Percentiles rank a stretch among this genome's conserved stretches.
Evolutionary conservation across 2,888 invertebrate species (phyloP).

Genomic region (Prostheceraeus crozeri): DNA sequence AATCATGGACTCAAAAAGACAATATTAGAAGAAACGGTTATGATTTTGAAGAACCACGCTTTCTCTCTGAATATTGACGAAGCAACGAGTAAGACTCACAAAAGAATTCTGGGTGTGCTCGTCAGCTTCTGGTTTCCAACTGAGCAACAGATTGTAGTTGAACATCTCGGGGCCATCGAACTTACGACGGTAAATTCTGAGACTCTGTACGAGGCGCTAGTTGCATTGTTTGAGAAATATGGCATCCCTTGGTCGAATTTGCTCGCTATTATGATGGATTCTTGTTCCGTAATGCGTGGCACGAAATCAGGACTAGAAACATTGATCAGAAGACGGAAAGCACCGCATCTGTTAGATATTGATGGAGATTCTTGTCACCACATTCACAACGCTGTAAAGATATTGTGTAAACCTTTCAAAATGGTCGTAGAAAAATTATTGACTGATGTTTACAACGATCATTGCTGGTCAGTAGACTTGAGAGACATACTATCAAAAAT

Average conservation of each 20-base stretch:
- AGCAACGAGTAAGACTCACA: constrained; percentile 1
- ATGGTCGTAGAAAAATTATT: constrained; percentile 28
- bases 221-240: constrained; percentile 14
- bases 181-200: constrained; percentile 12
- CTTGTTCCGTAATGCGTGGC: constrained; percentile 33
- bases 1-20: not conserved
- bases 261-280: constrained; percentile 33
- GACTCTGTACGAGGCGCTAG: constrained; percentile 24
- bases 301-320: constrained; percentile 30
- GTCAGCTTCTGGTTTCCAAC: not conserved
- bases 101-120: not conserved
- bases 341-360: constrained; percentile 37
- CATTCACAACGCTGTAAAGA: constrained; percentile 38
- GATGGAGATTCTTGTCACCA: constrained; percentile 41
- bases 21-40: constrained; percentile 3
- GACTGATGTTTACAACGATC: constrained; percentile 38
- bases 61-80: constrained; percentile 34
- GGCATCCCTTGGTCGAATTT: constrained; percentile 31
- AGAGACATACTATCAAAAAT: constrained; percentile 33
- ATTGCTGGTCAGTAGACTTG: constrained; percentile 36
- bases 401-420: constrained; percentile 35
- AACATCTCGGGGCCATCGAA: constrained; percentile 11
- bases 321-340: constrained; percentile 6
- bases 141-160: constrained; percentile 9
- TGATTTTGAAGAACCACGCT: constrained; percentile 4